Percentiles rank a stretch among this genome's conserved stretches.
These are phyloP conservation scores for Meda fulgida DNA, from an alignment of 2,797 vertebrate species.

Conservation along the genomic window DNA sequence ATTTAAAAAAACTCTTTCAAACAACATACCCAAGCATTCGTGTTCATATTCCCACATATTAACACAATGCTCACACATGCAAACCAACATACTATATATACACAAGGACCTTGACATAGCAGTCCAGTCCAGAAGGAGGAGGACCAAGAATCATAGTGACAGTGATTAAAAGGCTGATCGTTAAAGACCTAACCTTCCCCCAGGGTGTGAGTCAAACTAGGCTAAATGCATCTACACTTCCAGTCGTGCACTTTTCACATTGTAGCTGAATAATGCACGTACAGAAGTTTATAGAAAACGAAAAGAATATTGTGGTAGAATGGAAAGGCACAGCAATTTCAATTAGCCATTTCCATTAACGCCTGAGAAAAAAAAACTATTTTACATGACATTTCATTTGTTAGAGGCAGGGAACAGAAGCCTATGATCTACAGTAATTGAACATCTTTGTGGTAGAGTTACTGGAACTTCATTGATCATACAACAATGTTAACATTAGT, in stretches of 20 bases:
- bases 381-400: constrained; percentile 7
- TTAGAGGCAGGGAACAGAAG: neutral
- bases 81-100: constrained; percentile 21
- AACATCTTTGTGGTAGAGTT: constrained; percentile 4
- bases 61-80: constrained; percentile 17
- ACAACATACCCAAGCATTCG: neutral
- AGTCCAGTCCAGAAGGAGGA: constrained; percentile 34
- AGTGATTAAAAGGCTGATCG: constrained; percentile 58
- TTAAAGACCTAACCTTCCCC: constrained; percentile 51
- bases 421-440: neutral
- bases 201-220: constrained; percentile 50
- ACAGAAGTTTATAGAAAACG: neutral
- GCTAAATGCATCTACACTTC: constrained; percentile 47
- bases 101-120: neutral
- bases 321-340: neutral
- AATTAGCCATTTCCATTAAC: neutral
- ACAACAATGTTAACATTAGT: neutral
- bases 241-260: constrained; percentile 1
- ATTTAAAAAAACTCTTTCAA: neutral
- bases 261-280: neutral
- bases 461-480: neutral
- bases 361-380: neutral
- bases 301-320: neutral
- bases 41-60: neutral
- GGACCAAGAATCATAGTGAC: constrained; percentile 34